phyloP scores from a whole-genome alignment of 2,888 invertebrate species.

The Cosmia pyralina region DNA sequence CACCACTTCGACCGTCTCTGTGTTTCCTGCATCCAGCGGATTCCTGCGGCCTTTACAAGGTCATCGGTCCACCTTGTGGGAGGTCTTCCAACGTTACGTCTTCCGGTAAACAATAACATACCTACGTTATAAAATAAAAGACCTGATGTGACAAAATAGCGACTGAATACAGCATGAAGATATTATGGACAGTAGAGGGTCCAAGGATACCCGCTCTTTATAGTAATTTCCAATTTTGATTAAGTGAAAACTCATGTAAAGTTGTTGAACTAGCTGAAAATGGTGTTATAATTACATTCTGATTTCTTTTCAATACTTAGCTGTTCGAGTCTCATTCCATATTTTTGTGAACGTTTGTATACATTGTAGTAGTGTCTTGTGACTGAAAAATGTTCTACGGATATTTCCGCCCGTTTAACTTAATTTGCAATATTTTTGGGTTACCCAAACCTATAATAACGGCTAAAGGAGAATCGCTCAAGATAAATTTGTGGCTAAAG shows the following conservation, averaged over 20 bases:
- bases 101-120: no score
- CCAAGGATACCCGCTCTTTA: no score
- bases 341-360: neutral
- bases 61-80: no score
- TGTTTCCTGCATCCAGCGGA: no score
- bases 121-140: neutral
- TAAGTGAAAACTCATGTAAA: slow-evolving; percentile 38
- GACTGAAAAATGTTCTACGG: slow-evolving; percentile 50
- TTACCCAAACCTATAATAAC: slow-evolving; percentile 45
- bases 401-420: slow-evolving; percentile 45
- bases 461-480: slow-evolving; percentile 29
- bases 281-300: slow-evolving; percentile 18
- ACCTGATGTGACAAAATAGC: neutral
- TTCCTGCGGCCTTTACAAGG: no score
- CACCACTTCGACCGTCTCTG: no score
- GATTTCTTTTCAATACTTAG: slow-evolving; percentile 38
- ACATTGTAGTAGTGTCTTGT: neutral
- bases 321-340: neutral
- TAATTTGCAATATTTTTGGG: slow-evolving; percentile 56
- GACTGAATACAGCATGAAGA: neutral
- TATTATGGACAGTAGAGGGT: neutral
- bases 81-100: no score
- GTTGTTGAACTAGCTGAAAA: neutral
- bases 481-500: slow-evolving; percentile 40
- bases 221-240: slow-evolving; percentile 2